phyloP scores from a whole-genome alignment of 2,888 invertebrate genomes.

The Rhingia rostrata region DNA sequence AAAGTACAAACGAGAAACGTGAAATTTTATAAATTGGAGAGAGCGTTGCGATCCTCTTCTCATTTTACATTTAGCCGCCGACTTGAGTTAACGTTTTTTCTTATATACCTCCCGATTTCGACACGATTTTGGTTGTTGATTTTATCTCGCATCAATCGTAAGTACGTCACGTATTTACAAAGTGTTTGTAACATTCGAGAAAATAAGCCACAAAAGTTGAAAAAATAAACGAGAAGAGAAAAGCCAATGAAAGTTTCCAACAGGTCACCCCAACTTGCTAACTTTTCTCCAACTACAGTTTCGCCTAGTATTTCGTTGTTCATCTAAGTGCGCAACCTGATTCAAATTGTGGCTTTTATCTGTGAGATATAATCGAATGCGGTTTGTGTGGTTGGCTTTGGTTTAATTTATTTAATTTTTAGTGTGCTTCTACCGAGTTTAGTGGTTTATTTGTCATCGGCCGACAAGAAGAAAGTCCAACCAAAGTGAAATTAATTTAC shows the following conservation, averaged over 20 bases:
- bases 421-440: slow-evolving; percentile 47
- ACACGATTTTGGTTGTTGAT: slow-evolving; percentile 16
- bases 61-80: slow-evolving; percentile 70
- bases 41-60: slow-evolving; percentile 73
- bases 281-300: slow-evolving; percentile 28
- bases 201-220: slow-evolving; percentile 31
- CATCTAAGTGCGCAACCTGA: slow-evolving; percentile 37
- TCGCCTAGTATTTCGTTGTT: background rate
- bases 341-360: slow-evolving; percentile 50
- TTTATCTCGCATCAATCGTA: slow-evolving; percentile 13
- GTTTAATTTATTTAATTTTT: slow-evolving; percentile 21
- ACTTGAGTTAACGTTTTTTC: slow-evolving; percentile 61
- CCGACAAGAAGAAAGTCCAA: slow-evolving; percentile 65
- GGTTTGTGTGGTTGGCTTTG: slow-evolving; percentile 29
- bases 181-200: slow-evolving; percentile 35
- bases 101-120: slow-evolving; percentile 10
- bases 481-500: slow-evolving; percentile 65
- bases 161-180: slow-evolving; percentile 20
- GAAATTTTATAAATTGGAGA: slow-evolving; percentile 74
- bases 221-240: slow-evolving; percentile 43
- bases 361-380: slow-evolving; percentile 61
- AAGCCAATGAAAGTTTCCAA: slow-evolving; percentile 71
- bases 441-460: slow-evolving; percentile 34
- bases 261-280: slow-evolving; percentile 49
- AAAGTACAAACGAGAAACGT: slow-evolving; percentile 56